Evolutionary conservation across 2,888 invertebrate genomes (phyloP).

Genomic region (Trissonchulus latispiculum): DNA sequence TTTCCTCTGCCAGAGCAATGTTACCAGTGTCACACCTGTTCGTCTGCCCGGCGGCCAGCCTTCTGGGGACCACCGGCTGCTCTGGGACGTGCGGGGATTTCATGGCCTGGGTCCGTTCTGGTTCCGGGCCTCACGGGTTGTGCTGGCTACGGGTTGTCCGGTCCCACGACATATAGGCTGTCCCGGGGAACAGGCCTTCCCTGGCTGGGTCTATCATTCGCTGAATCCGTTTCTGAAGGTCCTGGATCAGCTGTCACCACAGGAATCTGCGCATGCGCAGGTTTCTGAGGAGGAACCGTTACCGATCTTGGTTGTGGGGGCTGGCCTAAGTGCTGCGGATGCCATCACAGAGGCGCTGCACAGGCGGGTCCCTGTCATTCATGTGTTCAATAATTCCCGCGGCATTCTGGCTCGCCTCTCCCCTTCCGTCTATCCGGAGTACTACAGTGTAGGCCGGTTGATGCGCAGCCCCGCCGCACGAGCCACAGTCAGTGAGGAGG

Average conservation of each 20-base stretch:
- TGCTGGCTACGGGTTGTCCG: constrained; percentile 66
- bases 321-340: constrained; percentile 70
- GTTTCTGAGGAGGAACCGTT: constrained; percentile 42
- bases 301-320: constrained; percentile 70
- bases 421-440: constrained; percentile 33
- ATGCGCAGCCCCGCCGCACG: constrained; percentile 26
- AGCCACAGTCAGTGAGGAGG: no score
- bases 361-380: constrained; percentile 59
- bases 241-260: constrained; percentile 17
- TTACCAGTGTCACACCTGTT: constrained; percentile 51
- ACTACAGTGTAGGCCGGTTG: constrained; percentile 34
- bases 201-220: constrained; percentile 42
- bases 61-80: no score
- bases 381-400: constrained; percentile 55
- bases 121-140: constrained; percentile 60
- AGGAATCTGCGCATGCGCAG: not conserved
- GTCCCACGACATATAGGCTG: constrained; percentile 64
- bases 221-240: constrained; percentile 38
- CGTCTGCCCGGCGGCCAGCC: constrained; percentile 30
- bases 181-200: constrained; percentile 51
- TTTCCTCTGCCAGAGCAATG: constrained; percentile 44
- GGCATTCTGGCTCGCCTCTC: constrained; percentile 22
- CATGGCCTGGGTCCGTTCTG: constrained; percentile 49
- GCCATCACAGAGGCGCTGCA: constrained; percentile 61
- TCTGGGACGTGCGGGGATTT: constrained; percentile 23